Evolutionary conservation across 2,113 vertebrate species (phyloP), one percentile per base, ranked within the genome.

Genomic region (Nibea albiflora): DNA sequence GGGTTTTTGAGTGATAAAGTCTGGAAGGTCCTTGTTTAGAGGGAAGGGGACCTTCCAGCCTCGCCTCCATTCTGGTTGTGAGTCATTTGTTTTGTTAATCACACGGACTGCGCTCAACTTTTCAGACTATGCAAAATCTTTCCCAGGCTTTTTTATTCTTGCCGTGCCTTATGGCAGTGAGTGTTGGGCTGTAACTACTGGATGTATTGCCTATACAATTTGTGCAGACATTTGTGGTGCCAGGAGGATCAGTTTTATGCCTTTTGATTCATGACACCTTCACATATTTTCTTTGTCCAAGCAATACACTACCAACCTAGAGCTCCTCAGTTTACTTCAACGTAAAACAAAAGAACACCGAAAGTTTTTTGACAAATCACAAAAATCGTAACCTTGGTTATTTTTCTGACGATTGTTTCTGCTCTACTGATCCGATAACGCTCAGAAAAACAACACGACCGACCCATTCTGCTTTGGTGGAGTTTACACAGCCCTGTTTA

Each of bases 1-100:
- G 26, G 47, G 56, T 42, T 85, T 76, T 49, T 52, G 16, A 42
- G 35, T 31, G 60, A 71, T 57, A 63, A 82, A 61, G 39, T 14
- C n/a, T 67, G 22, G 24, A 31, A 58, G 26, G n/a, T 24, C 50
- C 14, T 35, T 17, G n/a, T 67, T 76, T 2, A 65, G 62, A 53
- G 63, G 50, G 63, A 68, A 28, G 17, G 20, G 31, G 44, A 54
- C n/a, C 26, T 73, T 80, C 64, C 26, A 22, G 39, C 6, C 52
- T 69, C 44, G 28, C 42, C 64, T 60, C 10, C 26, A 35, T 35
- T 35, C 9, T 19, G 4, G 28, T 15, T 20, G 16, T 60, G 19
- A 4, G 19, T 61, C 58, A 35, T 61, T 35, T 61, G 17, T 61
- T 26, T 57, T 57, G 22, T 26, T 24, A 26, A 57, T 57, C 22